These are phyloP conservation scores for Trinorchestia longiramus DNA, from an alignment of 1,140 invertebrate species.

Conservation along the genomic window DNA sequence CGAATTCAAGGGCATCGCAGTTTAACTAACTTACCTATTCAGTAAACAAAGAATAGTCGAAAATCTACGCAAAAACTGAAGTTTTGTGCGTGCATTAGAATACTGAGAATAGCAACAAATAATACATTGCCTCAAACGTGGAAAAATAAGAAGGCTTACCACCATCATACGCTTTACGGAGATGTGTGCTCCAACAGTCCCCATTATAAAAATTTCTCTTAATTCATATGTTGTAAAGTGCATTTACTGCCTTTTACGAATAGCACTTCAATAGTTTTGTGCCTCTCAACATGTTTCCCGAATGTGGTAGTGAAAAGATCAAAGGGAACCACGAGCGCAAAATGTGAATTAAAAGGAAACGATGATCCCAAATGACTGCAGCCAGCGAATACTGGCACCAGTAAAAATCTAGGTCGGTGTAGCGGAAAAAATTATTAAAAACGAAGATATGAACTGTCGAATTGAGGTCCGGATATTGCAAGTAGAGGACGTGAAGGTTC, in stretches of 20 bases:
- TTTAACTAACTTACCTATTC: neutral
- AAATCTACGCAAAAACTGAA: neutral
- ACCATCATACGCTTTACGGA: neutral
- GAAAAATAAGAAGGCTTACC: too few relatives aligned
- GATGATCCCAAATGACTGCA: neutral
- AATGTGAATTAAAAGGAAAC: neutral
- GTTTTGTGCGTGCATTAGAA: neutral
- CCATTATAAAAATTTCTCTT: neutral
- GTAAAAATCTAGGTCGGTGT: neutral
- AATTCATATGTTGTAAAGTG: too few relatives aligned
- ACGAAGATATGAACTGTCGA: neutral
- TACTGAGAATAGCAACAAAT: neutral
- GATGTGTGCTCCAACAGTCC: neutral
- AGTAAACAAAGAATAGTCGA: neutral
- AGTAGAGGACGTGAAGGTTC: neutral
- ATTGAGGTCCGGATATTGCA: neutral
- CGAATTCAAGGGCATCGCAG: too few relatives aligned
- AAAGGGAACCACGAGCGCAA: neutral
- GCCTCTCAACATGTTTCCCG: too few relatives aligned
- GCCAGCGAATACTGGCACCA: neutral
- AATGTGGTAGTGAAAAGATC: neutral
- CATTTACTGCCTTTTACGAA: too few relatives aligned
- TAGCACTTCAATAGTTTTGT: too few relatives aligned
- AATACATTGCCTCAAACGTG: too few relatives aligned
- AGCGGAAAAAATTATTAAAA: neutral